phyloP scores from a whole-genome alignment of 2,113 vertebrate genomes.

The Vicugna pacos region DNA sequence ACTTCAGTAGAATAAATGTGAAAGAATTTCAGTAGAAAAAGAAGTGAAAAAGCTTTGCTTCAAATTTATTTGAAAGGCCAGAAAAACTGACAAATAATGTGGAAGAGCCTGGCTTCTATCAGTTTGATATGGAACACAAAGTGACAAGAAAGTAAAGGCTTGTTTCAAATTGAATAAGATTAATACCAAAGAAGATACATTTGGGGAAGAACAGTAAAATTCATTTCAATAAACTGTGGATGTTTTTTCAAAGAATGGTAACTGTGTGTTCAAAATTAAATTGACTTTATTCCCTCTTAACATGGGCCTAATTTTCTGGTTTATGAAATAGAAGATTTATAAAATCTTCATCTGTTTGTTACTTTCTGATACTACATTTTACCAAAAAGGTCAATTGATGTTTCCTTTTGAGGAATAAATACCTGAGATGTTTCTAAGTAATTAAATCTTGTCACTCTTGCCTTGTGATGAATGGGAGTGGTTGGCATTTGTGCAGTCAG shows the following conservation, averaged over 20 bases:
- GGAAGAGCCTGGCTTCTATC: slow-evolving; percentile 57
- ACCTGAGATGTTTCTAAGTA: neutral
- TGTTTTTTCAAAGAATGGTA: neutral
- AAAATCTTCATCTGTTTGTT: neutral
- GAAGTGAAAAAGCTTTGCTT: slow-evolving; percentile 56
- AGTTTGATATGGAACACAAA: neutral
- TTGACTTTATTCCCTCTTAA: neutral
- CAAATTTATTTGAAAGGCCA: slow-evolving; percentile 59
- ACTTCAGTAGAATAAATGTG: neutral
- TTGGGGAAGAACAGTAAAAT: neutral
- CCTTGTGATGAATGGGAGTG: neutral
- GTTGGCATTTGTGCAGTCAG: neutral
- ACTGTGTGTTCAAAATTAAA: slow-evolving; percentile 32
- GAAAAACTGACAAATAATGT: slow-evolving; percentile 56
- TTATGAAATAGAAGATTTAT: slow-evolving; percentile 16
- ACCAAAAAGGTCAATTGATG: neutral
- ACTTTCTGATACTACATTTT: neutral
- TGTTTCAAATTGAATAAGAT: slow-evolving; percentile 39
- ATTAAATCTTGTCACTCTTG: neutral
- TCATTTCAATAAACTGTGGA: neutral
- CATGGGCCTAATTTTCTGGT: neutral
- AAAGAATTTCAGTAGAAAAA: neutral
- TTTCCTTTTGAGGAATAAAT: neutral
- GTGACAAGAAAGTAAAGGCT: neutral
- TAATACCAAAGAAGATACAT: neutral